Evolutionary conservation across 2,113 vertebrate genomes (phyloP).

Genomic region (Cephalopholis sonnerati): DNA sequence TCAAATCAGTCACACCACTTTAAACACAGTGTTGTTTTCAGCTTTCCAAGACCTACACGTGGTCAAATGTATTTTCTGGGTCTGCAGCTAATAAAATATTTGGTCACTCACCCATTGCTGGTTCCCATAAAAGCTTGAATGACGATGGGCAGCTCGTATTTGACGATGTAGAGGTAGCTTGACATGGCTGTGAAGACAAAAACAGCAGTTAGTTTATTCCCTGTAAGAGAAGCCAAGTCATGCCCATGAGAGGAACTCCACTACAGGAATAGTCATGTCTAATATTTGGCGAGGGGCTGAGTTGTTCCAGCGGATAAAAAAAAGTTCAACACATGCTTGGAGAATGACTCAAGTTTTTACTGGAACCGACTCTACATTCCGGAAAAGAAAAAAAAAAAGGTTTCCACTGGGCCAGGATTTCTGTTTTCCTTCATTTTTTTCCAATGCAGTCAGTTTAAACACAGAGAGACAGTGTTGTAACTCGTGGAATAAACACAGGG

Average conservation of each 20-base stretch:
- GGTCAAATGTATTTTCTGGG: neutral
- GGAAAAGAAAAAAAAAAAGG: slow-evolving; percentile 19
- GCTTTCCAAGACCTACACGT: neutral
- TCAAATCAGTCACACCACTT: neutral
- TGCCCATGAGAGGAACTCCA: neutral
- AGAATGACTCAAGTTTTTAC: slow-evolving; percentile 41
- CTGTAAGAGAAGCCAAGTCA: neutral
- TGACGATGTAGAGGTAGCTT: slow-evolving; percentile 99
- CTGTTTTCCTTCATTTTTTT: neutral
- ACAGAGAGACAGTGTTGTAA: slow-evolving; percentile 29
- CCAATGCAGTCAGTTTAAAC: slow-evolving; percentile 8
- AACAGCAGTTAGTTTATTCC: slow-evolving; percentile 2
- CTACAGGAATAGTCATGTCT: neutral
- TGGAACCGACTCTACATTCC: slow-evolving; percentile 13
- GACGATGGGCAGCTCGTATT: slow-evolving; percentile 98
- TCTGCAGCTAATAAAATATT: neutral
- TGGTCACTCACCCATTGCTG: slow-evolving; percentile 85
- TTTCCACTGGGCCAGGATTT: slow-evolving; percentile 8
- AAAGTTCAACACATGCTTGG: neutral
- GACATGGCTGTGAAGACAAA: slow-evolving; percentile 93
- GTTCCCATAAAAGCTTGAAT: slow-evolving; percentile 90
- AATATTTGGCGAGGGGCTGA: slow-evolving; percentile 29
- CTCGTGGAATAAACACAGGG: neutral
- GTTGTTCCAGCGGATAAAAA: neutral
- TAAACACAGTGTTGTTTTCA: slow-evolving; percentile 3